Evolutionary conservation across 1,140 invertebrate genomes (phyloP).

Genomic region (Apis florea): DNA sequence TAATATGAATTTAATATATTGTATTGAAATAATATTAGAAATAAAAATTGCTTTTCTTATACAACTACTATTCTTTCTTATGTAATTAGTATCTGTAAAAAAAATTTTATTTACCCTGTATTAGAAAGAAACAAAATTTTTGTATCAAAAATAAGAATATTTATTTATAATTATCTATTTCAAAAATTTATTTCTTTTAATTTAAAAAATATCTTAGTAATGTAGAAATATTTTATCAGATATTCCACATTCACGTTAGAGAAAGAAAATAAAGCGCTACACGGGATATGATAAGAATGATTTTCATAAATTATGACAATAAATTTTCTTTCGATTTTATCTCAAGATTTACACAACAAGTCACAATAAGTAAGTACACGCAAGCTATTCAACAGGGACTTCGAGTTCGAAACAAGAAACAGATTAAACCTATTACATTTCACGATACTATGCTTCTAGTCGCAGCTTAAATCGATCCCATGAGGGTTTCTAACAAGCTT

Average conservation of each 20-base stretch:
- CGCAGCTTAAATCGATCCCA: slow-evolving; percentile 22
- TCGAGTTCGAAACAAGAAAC: background rate
- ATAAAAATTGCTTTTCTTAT: too few species aligned
- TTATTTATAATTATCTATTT: too few species aligned
- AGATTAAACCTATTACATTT: slow-evolving; percentile 17
- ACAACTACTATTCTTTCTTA: too few species aligned
- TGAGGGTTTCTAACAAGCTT: background rate
- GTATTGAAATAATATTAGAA: too few species aligned
- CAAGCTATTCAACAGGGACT: background rate
- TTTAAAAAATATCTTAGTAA: background rate
- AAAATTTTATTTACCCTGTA: too few species aligned
- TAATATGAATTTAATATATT: too few species aligned
- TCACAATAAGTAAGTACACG: background rate
- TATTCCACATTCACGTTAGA: background rate
- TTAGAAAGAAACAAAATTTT: too few species aligned
- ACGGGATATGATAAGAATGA: slow-evolving; percentile 8
- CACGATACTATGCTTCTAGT: background rate
- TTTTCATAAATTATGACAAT: slow-evolving; percentile 29
- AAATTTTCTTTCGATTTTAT: slow-evolving; percentile 28
- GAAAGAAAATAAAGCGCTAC: background rate
- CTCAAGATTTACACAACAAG: slow-evolving; percentile 9
- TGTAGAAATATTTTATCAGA: background rate
- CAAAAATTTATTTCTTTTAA: too few species aligned
- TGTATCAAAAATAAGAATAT: too few species aligned
- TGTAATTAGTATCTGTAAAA: too few species aligned